Base-by-base conservation (phyloP, 2,888 invertebrate species). In the Dysmachus trigonus region DNA sequence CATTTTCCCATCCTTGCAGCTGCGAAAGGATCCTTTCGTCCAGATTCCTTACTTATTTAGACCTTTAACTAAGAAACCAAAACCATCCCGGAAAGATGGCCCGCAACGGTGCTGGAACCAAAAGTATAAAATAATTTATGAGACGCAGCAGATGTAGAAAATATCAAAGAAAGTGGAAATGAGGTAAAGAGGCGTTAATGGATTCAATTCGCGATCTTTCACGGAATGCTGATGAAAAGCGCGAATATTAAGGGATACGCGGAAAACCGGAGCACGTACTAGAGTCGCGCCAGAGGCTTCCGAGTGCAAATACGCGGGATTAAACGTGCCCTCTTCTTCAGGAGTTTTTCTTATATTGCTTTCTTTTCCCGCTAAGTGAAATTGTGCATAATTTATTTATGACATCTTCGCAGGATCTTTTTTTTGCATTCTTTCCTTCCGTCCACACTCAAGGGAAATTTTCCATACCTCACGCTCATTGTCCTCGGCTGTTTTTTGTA, bases 131-230 rank as follows among this genome's bases (percentile, higher is more conserved):
- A 77, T 77, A 77, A 77, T 77, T 77, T 77, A 77, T 77, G 77
- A 82, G 81, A 18, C 62, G 13, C 35, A 62, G 81, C 81, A 62
- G 81, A 82, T 82, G 81, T 62, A 33, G 81, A 82, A 82, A 82
- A 82, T 82, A 82, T 62, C 72, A 41, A 72, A 72, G 72, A 72
- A 83, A 72, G 72, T 83, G 71, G 72, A 72, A 83, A 83, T 38
- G 27, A 83, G 41, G 83, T 71, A 83, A 83, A 72, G 71, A 81
- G 53, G 31, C 81, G 81, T 53, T 81, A 81, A 81, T 81, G 53
- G 81, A 81, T 81, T 81, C 81, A 81, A 81, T 81, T 81, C 81
- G 51, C 81, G 62, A 62, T 81, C 81, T 81, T 53, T 27, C 62
- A 81, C 1, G 33, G 81, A 81, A 62, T 81, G 30, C 81, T 81